Evolutionary conservation across 2,888 invertebrate genomes (phyloP).

Genomic region (Harpalus rufipes): DNA sequence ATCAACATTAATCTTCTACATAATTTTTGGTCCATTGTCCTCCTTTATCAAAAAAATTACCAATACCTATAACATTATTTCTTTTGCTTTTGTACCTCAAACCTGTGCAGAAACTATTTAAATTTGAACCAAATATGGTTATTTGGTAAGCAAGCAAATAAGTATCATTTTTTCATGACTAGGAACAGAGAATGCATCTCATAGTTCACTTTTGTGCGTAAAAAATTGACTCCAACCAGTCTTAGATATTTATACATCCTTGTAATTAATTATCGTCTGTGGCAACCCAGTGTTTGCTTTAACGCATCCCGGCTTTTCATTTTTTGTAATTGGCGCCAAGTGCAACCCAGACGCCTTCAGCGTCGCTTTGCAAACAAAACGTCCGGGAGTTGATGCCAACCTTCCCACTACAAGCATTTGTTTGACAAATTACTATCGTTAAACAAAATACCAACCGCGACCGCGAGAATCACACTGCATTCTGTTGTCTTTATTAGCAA

Average conservation of each 20-base stretch:
- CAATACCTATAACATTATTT: too few relatives aligned
- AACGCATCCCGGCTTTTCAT: neutral
- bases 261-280: neutral
- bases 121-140: too few relatives aligned
- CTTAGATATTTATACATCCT: neutral
- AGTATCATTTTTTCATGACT: too few relatives aligned
- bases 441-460: neutral
- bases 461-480: neutral
- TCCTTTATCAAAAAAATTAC: too few relatives aligned
- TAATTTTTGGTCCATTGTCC: too few relatives aligned
- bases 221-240: neutral
- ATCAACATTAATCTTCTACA: too few relatives aligned
- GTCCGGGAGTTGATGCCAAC: constrained; percentile 39
- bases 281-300: neutral
- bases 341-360: neutral
- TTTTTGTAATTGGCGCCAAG: neutral
- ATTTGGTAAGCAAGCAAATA: too few relatives aligned
- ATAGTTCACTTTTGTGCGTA: neutral
- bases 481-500: constrained; percentile 21
- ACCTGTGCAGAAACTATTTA: too few relatives aligned
- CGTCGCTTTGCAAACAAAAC: constrained; percentile 1
- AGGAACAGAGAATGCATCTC: too few relatives aligned
- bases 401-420: constrained; percentile 26
- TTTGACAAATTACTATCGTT: constrained; percentile 37
- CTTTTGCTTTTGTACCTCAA: too few relatives aligned